Conservation (phyloP, 2,888 invertebrate species). For the Galerucella nymphaeae region DNA sequence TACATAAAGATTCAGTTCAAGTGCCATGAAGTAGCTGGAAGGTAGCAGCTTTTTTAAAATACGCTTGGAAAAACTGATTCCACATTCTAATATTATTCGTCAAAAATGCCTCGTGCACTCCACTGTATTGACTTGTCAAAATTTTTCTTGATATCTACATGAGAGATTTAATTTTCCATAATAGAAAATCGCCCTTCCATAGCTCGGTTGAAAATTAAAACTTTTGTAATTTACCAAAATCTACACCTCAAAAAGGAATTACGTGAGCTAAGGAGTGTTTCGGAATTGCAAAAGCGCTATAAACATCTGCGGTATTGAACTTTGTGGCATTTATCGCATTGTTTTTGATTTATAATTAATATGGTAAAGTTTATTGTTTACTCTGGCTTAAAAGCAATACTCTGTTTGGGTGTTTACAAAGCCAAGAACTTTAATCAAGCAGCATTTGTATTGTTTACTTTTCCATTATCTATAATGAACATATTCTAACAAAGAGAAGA, state of each 20-base stretch:
- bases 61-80: no score
- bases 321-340: constrained; percentile 35
- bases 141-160: constrained; percentile 23
- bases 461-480: constrained; percentile 25
- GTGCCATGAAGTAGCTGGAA: no score
- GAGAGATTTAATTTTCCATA: constrained; percentile 27
- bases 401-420: constrained; percentile 24
- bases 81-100: no score
- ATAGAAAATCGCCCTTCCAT: not conserved
- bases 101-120: no score
- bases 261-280: constrained; percentile 29
- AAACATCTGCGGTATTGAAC: constrained; percentile 32
- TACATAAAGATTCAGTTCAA: no score
- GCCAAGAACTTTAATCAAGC: constrained; percentile 25
- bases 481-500: not conserved
- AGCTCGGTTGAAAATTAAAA: constrained; percentile 32
- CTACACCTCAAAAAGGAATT: constrained; percentile 31
- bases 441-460: constrained; percentile 38
- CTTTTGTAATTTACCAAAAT: constrained; percentile 36
- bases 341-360: constrained; percentile 46
- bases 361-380: constrained; percentile 40
- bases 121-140: no score
- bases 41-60: no score
- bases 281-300: not conserved
- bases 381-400: constrained; percentile 23